Evolutionary conservation across 2,888 invertebrate genomes (phyloP).

Genomic region (Spicauda simplicius): DNA sequence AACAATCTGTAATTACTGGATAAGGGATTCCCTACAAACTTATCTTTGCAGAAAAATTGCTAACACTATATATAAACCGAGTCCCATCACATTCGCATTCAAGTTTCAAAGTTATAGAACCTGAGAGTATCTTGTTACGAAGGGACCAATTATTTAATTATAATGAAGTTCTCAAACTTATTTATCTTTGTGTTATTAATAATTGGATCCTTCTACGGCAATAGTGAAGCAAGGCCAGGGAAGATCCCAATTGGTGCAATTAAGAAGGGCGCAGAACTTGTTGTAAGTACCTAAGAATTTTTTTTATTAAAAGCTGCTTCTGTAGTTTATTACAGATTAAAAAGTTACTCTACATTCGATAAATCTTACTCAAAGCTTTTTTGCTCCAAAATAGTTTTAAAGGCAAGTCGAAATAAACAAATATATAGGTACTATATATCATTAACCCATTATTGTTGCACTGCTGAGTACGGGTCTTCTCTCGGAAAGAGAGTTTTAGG

Average conservation of each 20-base stretch:
- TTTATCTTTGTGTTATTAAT: constrained; percentile 39
- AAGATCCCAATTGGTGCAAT: constrained; percentile 56
- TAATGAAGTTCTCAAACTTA: constrained; percentile 42
- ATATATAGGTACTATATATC: too few relatives aligned
- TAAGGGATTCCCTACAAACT: constrained; percentile 40
- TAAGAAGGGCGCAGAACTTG: constrained; percentile 53
- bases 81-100: background rate
- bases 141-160: constrained; percentile 9
- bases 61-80: constrained; percentile 25
- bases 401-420: too few relatives aligned
- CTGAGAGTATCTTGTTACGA: background rate
- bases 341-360: too few relatives aligned
- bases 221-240: constrained; percentile 49
- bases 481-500: too few relatives aligned
- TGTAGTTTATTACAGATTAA: too few relatives aligned
- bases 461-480: too few relatives aligned
- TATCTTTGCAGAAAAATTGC: constrained; percentile 20
- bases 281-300: constrained; percentile 56
- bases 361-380: too few relatives aligned
- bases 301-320: too few relatives aligned
- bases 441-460: too few relatives aligned
- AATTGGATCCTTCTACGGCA: constrained; percentile 39
- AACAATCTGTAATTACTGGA: constrained; percentile 15
- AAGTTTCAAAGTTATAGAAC: background rate
- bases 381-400: too few relatives aligned